A percentile compares a stretch with the other conserved stretches of the same genome.
phyloP scores from a whole-genome alignment of 2,797 vertebrate genomes.

The Scomberomorus guttatus region DNA sequence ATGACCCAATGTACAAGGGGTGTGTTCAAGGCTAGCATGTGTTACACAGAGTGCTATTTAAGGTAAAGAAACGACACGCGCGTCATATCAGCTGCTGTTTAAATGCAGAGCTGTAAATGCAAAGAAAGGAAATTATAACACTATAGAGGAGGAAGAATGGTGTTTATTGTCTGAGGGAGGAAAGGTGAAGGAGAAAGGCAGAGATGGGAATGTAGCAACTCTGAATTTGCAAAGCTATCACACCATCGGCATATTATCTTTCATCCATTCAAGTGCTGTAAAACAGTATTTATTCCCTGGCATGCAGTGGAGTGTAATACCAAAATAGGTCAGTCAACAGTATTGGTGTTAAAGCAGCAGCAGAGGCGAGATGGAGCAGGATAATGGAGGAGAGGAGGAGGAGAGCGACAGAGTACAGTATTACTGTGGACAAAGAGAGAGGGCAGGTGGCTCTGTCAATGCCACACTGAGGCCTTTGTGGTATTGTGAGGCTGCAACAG shows the following conservation, averaged over 20 bases:
- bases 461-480: conserved; percentile 78
- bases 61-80: conserved; percentile 65
- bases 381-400: conserved; percentile 62
- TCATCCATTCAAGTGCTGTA: conserved; percentile 29
- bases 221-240: conserved; percentile 65
- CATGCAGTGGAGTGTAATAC: conserved; percentile 38
- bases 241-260: conserved; percentile 29
- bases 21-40: conserved; percentile 42
- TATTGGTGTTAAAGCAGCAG: conserved; percentile 39
- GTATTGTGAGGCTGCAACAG: conserved; percentile 77
- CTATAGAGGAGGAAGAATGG: conserved; percentile 61
- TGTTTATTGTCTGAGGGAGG: conserved; percentile 67
- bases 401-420: conserved; percentile 64
- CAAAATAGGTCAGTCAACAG: conserved; percentile 65
- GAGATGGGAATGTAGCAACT: conserved; percentile 33
- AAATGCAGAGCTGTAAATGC: conserved; percentile 70
- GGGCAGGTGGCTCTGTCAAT: conserved; percentile 80
- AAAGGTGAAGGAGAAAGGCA: conserved; percentile 57
- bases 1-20: conserved; percentile 43
- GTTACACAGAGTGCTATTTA: conserved; percentile 64
- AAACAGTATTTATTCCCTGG: conserved; percentile 44
- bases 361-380: conserved; percentile 56
- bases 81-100: conserved; percentile 71
- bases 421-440: conserved; percentile 73
- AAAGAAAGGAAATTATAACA: conserved; percentile 69